phyloP scores from a whole-genome alignment of 2,888 invertebrate species.

The Calameuta filiformis region DNA sequence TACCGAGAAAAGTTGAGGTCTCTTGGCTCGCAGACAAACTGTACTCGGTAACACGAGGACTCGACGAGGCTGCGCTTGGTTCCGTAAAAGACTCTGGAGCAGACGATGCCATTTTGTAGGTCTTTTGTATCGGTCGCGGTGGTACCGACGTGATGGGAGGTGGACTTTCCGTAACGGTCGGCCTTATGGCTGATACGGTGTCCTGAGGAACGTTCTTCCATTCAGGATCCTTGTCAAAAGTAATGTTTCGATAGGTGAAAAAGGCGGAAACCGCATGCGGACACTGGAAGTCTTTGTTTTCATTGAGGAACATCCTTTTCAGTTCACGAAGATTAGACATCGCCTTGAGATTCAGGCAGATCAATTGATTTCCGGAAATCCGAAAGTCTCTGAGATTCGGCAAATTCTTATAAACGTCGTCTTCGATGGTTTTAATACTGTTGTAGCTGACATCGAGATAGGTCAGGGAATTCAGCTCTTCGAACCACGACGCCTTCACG shows the following conservation, averaged over 20 bases:
- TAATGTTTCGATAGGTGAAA: conserved; percentile 38
- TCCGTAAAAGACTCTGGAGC: neutral
- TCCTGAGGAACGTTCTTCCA: conserved; percentile 33
- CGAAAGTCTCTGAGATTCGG: conserved; percentile 53
- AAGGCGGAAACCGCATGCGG: conserved; percentile 48
- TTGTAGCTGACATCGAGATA: conserved; percentile 59
- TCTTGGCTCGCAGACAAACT: neutral
- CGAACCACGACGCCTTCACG: conserved; percentile 52
- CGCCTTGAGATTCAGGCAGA: conserved; percentile 50
- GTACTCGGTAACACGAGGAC: neutral
- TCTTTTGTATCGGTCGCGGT: neutral
- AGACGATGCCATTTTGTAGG: neutral
- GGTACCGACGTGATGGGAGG: neutral
- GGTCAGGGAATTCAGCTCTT: conserved; percentile 45
- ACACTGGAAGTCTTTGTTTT: conserved; percentile 55
- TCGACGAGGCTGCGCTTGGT: neutral
- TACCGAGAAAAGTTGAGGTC: neutral
- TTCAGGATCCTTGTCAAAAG: conserved; percentile 48
- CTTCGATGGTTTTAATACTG: conserved; percentile 49
- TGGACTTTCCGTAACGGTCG: neutral
- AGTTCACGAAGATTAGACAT: conserved; percentile 43
- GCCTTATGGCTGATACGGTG: neutral
- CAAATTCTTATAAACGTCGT: conserved; percentile 46
- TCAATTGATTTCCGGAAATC: conserved; percentile 56
- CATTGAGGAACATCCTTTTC: conserved; percentile 48